Evolutionary conservation across 2,113 vertebrate genomes (phyloP).

Genomic region (Myrmecophaga tridactyla): DNA sequence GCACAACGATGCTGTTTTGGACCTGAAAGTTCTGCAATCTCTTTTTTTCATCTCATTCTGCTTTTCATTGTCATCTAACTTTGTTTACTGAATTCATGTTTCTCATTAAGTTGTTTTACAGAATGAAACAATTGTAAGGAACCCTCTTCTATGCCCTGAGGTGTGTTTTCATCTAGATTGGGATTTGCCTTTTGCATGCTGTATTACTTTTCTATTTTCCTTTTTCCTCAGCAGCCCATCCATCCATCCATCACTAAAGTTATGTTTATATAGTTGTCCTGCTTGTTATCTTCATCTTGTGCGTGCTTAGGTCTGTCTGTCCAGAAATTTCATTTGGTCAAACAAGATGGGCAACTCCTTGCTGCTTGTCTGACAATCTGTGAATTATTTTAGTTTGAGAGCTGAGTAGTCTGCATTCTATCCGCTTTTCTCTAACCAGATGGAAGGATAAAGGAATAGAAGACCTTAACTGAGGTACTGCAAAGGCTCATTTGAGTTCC

Average conservation of each 20-base stretch:
- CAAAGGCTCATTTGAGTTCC: background rate
- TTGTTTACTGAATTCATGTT: constrained; percentile 18
- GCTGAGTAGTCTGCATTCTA: background rate
- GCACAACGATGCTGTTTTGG: background rate
- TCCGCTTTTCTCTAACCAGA: background rate
- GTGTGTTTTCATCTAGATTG: background rate
- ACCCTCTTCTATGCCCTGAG: background rate
- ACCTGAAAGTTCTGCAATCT: constrained; percentile 1
- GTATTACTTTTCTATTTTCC: background rate
- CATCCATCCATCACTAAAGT: background rate
- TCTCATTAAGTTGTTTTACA: constrained; percentile 40
- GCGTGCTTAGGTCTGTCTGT: background rate
- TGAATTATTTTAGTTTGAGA: background rate
- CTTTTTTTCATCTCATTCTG: background rate
- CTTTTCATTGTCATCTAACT: constrained; percentile 41
- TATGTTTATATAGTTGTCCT: background rate
- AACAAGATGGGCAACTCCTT: background rate
- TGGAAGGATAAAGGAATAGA: background rate
- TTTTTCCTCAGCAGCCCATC: background rate
- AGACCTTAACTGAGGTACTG: background rate
- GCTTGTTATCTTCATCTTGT: background rate
- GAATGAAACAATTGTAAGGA: background rate
- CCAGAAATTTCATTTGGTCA: background rate
- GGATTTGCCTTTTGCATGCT: background rate
- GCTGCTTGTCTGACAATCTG: too few relatives aligned